Percentiles rank a stretch among this genome's conserved stretches.
phyloP scores from a whole-genome alignment of 2,888 invertebrate genomes.

The Eueremaeus valkanovi region DNA sequence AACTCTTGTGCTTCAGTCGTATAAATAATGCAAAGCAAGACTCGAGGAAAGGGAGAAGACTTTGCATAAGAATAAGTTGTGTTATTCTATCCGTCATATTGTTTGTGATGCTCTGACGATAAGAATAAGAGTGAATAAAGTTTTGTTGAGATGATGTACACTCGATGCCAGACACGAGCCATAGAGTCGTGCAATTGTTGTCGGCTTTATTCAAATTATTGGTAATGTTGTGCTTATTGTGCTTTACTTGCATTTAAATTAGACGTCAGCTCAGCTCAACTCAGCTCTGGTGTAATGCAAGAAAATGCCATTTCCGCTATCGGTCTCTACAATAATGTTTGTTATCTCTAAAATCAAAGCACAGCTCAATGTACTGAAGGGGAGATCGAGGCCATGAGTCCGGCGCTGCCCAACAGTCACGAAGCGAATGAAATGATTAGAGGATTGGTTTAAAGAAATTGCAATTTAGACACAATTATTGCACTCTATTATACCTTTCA shows the following conservation, averaged over 20 bases:
- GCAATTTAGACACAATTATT: slow-evolving; percentile 10
- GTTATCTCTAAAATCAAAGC: not conserved
- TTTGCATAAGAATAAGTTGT: not conserved
- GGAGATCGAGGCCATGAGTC: slow-evolving; percentile 18
- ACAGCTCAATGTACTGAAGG: not conserved
- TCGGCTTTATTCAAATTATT: slow-evolving; percentile 28
- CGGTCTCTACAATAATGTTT: not conserved
- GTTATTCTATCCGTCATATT: not conserved
- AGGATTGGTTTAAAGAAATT: slow-evolving; percentile 3
- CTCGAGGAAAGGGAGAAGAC: too few relatives aligned
- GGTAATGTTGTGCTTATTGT: slow-evolving; percentile 26
- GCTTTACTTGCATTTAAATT: slow-evolving; percentile 22
- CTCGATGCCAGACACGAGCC: slow-evolving; percentile 27
- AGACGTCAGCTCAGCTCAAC: not conserved
- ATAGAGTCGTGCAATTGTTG: not conserved
- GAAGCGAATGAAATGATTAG: slow-evolving; percentile 19
- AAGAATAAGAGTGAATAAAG: not conserved
- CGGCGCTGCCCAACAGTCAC: slow-evolving; percentile 3
- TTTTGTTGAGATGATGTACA: slow-evolving; percentile 7
- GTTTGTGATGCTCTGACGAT: not conserved
- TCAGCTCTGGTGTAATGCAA: not conserved
- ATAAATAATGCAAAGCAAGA: not conserved
- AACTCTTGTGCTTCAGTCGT: not conserved
- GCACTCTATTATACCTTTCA: not conserved
- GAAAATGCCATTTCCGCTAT: slow-evolving; percentile 26